Conservation (phyloP, 2,797 vertebrate genomes). For the Pantherophis vulpinus region DNA sequence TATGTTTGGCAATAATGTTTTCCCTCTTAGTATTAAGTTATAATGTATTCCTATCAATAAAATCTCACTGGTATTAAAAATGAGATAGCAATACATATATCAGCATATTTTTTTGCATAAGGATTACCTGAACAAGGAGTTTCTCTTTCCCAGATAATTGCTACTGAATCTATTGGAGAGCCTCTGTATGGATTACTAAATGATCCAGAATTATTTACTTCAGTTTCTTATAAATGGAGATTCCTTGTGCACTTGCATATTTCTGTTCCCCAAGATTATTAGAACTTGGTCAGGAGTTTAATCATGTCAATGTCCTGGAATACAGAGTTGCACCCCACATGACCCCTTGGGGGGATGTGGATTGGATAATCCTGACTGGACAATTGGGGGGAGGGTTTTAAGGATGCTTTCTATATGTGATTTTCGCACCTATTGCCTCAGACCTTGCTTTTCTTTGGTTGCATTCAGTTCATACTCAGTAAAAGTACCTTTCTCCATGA, state of each 20-base stretch:
- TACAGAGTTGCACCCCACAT: too few species aligned
- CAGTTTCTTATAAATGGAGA: background rate
- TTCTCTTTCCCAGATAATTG: background rate
- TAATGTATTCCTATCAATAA: background rate
- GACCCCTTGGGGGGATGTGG: too few species aligned
- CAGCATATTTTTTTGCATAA: background rate
- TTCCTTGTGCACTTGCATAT: background rate
- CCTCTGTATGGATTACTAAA: background rate
- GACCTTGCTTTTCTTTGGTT: too few species aligned
- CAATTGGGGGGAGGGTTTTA: too few species aligned
- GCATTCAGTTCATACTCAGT: too few species aligned
- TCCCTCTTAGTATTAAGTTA: background rate
- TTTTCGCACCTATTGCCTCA: too few species aligned
- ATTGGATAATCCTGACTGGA: too few species aligned
- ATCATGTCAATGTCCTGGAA: background rate
- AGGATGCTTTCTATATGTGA: too few species aligned
- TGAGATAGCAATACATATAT: background rate
- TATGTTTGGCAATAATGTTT: background rate
- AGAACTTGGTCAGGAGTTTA: background rate
- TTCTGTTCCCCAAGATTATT: background rate
- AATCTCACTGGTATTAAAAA: background rate
- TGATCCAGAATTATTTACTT: constrained; percentile 2
- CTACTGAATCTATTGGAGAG: background rate
- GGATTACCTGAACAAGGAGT: background rate
- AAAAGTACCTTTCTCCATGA: too few species aligned